phyloP scores from a whole-genome alignment of 2,113 vertebrate species.

The Tachuris rubrigastra region DNA sequence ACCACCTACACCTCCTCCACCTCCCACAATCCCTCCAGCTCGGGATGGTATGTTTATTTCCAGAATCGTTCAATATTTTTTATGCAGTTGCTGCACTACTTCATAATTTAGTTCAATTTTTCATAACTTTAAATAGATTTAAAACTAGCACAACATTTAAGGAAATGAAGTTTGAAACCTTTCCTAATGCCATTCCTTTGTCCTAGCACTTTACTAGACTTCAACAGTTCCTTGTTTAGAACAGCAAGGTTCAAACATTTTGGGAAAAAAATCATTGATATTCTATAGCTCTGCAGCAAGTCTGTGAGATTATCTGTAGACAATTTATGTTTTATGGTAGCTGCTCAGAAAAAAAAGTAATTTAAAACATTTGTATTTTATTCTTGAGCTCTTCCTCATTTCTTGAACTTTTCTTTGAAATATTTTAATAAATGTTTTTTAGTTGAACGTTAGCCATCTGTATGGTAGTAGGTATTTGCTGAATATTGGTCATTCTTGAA shows the following conservation, averaged over 20 bases:
- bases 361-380: background rate
- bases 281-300: background rate
- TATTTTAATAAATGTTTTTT: background rate
- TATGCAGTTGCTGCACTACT: background rate
- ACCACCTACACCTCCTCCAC: slow-evolving; percentile 89
- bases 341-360: background rate
- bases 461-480: background rate
- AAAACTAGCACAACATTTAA: background rate
- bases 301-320: background rate
- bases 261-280: background rate
- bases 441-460: background rate
- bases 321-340: background rate
- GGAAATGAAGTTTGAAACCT: background rate
- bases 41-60: slow-evolving; percentile 83
- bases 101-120: background rate
- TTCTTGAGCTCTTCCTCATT: background rate
- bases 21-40: slow-evolving; percentile 92
- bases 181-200: background rate
- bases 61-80: background rate
- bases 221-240: background rate
- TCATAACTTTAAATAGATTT: background rate
- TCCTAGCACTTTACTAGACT: background rate
- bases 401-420: background rate
- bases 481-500: background rate
- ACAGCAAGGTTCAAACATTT: background rate